Evolutionary conservation across 2,797 vertebrate species (phyloP).

Genomic region (Ispidina picta): DNA sequence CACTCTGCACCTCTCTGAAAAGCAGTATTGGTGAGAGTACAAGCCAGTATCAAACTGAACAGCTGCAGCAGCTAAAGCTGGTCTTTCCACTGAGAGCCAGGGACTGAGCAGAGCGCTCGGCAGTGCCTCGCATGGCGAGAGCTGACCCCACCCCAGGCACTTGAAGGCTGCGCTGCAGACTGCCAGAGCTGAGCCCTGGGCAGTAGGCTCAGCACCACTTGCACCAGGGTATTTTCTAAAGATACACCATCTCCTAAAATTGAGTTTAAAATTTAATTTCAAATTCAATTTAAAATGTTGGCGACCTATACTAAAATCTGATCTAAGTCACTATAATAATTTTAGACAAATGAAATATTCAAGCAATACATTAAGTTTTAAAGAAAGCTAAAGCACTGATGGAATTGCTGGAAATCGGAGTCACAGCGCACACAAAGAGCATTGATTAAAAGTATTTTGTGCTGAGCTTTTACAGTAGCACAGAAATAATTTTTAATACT

Average conservation of each 20-base stretch:
- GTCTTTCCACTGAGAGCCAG: neutral
- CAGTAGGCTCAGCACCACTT: neutral
- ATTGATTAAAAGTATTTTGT: neutral
- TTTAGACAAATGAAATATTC: neutral
- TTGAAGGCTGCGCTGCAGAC: neutral
- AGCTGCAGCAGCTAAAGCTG: neutral
- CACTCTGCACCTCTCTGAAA: neutral
- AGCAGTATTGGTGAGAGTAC: neutral
- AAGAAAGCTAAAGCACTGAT: neutral
- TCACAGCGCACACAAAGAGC: neutral
- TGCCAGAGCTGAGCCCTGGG: neutral
- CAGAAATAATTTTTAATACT: neutral
- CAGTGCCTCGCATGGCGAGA: rapidly evolving
- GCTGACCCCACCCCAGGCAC: neutral
- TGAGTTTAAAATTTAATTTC: neutral
- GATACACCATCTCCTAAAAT: neutral
- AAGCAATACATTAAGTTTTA: neutral
- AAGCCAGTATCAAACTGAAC: neutral
- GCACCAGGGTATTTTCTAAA: rapidly evolving
- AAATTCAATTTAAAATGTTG: neutral
- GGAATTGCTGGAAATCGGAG: neutral
- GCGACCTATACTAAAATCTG: neutral
- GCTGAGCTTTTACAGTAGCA: neutral
- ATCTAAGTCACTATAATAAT: neutral
- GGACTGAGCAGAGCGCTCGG: rapidly evolving